These are phyloP conservation scores for Enteromius treurensis DNA, from an alignment of 2,797 vertebrate species.

Conservation along the genomic window DNA sequence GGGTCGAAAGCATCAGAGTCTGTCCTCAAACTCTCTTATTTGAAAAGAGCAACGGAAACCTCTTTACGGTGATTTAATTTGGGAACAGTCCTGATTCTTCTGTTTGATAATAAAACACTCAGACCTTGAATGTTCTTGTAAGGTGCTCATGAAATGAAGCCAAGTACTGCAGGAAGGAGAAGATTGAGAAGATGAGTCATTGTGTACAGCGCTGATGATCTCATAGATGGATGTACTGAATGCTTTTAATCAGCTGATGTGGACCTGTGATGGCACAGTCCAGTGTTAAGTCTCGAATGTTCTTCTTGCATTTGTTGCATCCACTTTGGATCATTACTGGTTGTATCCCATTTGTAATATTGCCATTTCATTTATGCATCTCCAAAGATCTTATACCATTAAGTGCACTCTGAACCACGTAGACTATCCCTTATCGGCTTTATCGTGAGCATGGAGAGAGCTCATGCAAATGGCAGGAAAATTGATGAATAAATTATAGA, in stretches of 20 bases:
- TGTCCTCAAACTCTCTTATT: background rate
- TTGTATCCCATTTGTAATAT: background rate
- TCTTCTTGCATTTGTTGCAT: background rate
- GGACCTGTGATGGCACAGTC: conserved; percentile 10
- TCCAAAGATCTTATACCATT: background rate
- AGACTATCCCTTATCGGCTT: background rate
- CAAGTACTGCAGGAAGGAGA: background rate
- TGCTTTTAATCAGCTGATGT: conserved; percentile 33
- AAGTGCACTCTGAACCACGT: background rate
- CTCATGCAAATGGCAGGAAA: conserved; percentile 52
- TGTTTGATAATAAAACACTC: conserved; percentile 9
- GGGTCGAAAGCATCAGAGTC: background rate
- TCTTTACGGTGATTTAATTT: conserved; percentile 4
- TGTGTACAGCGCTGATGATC: conserved; percentile 18
- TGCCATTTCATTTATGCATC: background rate
- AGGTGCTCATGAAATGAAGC: background rate
- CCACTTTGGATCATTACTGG: background rate
- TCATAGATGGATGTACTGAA: conserved; percentile 15
- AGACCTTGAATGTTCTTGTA: conserved; percentile 8
- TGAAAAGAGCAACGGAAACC: background rate
- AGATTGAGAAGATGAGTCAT: conserved; percentile 31
- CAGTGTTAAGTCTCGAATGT: conserved; percentile 1
- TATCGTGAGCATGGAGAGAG: background rate
- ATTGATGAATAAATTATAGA: conserved; percentile 61
- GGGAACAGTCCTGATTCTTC: background rate